Evolutionary conservation across 2,797 vertebrate genomes (phyloP).

Genomic region (Falco naumanni): DNA sequence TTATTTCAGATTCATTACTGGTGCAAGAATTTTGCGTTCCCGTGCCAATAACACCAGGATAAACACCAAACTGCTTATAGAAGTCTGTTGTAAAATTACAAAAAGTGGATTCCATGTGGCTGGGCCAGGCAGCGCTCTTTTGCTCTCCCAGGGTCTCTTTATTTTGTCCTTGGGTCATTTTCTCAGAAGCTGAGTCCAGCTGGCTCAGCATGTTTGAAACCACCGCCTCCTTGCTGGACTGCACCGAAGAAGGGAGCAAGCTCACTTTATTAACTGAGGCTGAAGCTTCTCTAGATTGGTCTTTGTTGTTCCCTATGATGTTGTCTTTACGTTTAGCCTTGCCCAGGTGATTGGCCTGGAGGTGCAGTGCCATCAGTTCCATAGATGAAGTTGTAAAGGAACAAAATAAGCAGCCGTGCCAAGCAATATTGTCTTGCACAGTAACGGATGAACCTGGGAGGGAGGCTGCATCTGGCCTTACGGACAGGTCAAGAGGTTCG

Average conservation of each 20-base stretch:
- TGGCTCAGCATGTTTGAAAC: conserved; percentile 77
- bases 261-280: conserved; percentile 70
- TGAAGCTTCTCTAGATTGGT: conserved; percentile 81
- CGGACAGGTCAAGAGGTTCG: conserved; percentile 94
- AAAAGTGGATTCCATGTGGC: conserved; percentile 87
- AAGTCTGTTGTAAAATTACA: conserved; percentile 91
- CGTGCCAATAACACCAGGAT: conserved; percentile 79
- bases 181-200: conserved; percentile 74
- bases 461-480: conserved; percentile 89
- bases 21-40: conserved; percentile 82
- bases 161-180: conserved; percentile 78
- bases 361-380: conserved; percentile 97
- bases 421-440: conserved; percentile 93
- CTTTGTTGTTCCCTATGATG: conserved; percentile 81
- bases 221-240: conserved; percentile 76
- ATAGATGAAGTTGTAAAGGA: conserved; percentile 96
- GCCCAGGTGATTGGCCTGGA: conserved; percentile 96
- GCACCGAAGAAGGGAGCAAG: conserved; percentile 72
- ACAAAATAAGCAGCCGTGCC: conserved; percentile 97
- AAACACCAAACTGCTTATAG: conserved; percentile 93
- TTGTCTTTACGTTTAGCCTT: conserved; percentile 85
- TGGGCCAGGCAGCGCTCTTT: conserved; percentile 86
- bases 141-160: conserved; percentile 82
- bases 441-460: conserved; percentile 93
- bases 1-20: conserved; percentile 78